Evolutionary conservation across 2,888 invertebrate species (phyloP), one percentile per base, ranked within the genome.

Genomic region (Cosmopolites sordidus): DNA sequence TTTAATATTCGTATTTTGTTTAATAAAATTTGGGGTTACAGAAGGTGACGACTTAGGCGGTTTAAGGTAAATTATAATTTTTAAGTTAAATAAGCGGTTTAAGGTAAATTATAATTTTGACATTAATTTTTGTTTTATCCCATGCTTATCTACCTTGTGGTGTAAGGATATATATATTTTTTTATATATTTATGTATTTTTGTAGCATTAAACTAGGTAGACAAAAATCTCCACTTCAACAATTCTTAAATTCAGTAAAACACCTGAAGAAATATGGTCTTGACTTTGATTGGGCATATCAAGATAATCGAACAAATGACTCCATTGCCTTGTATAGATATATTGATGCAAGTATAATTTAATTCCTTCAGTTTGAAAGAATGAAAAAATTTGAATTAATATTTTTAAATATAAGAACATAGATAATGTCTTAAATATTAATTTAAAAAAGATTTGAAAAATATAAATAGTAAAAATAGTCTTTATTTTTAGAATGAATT

Each of bases 401-500:
- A 27, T 6, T 17, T 43, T 43, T 12, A 43, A n/a, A n/a, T n/a
- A n/a, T n/a, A n/a, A n/a, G n/a, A n/a, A n/a, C n/a, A n/a, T n/a
- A n/a, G n/a, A n/a, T n/a, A n/a, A n/a, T n/a, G n/a, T n/a, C n/a
- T n/a, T n/a, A n/a, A n/a, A n/a, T n/a, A n/a, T n/a, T n/a, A n/a
- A n/a, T n/a, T n/a, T n/a, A n/a, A n/a, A n/a, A n/a, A n/a, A n/a
- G n/a, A n/a, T n/a, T n/a, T n/a, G n/a, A n/a, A n/a, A n/a, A n/a
- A n/a, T n/a, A n/a, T n/a, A n/a, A n/a, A n/a, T n/a, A n/a, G n/a
- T n/a, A n/a, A n/a, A n/a, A n/a, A n/a, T n/a, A n/a, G n/a, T n/a
- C n/a, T n/a, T n/a, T n/a, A n/a, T n/a, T 64, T 60, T 15, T 59
- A 79, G 78, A 65, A 69, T 30, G 77, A 79, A 65, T 77, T 76